phyloP scores from a whole-genome alignment of 2,113 vertebrate species.

The Panurus biarmicus region DNA sequence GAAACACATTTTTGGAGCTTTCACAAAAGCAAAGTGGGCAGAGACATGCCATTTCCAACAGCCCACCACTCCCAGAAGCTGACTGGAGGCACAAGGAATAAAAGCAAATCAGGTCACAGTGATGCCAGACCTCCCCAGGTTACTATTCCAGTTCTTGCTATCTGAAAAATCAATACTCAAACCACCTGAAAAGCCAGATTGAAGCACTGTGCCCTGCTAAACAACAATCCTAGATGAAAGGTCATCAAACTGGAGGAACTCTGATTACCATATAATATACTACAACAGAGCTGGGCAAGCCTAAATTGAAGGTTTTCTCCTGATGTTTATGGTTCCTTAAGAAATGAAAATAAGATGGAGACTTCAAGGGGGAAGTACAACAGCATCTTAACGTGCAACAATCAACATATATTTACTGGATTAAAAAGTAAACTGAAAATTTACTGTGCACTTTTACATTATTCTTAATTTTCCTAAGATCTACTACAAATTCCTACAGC shows the following conservation, averaged over 20 bases:
- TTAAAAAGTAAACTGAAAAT: background rate
- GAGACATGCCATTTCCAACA: background rate
- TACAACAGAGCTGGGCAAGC: background rate
- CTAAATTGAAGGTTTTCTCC: background rate
- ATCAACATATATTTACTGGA: background rate
- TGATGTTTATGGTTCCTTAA: background rate
- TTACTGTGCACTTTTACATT: background rate
- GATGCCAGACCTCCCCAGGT: background rate
- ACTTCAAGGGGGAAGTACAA: background rate
- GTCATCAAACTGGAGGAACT: background rate
- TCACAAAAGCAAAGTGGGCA: background rate
- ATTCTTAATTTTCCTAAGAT: background rate
- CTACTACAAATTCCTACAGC: background rate
- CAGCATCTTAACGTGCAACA: background rate
- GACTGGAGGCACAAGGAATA: background rate
- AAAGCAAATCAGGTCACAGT: background rate
- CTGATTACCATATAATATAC: background rate
- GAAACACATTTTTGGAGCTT: background rate
- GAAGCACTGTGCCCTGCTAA: background rate
- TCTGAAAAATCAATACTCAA: conserved; percentile 15
- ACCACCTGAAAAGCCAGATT: background rate
- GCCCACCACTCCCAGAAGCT: accelerated
- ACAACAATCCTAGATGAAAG: background rate
- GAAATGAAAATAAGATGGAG: background rate
- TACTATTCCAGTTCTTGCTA: background rate